phyloP scores from a whole-genome alignment of 2,888 invertebrate species.

The Hanleya hanleyi region DNA sequence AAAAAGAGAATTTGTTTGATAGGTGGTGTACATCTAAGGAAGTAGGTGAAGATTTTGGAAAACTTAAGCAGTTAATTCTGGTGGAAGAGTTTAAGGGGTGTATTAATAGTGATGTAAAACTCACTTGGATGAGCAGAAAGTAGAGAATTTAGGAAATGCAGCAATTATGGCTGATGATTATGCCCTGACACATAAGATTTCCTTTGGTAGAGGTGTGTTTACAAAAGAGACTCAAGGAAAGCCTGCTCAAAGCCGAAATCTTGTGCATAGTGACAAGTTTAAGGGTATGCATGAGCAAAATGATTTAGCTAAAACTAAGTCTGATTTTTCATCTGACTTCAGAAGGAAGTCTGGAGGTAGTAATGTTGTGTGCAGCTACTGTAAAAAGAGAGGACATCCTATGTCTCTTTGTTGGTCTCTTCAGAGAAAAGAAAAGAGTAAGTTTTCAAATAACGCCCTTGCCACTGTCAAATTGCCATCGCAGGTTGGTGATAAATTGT shows the following conservation, averaged over 20 bases:
- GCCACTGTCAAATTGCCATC: not conserved
- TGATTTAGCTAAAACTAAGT: too few relatives aligned
- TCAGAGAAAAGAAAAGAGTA: too few relatives aligned
- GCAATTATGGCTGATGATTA: slow-evolving; percentile 29
- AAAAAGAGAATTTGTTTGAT: slow-evolving; percentile 19
- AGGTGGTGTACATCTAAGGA: not conserved
- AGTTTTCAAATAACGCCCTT: too few relatives aligned
- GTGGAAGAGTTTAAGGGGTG: slow-evolving; percentile 22
- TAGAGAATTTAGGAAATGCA: slow-evolving; percentile 7
- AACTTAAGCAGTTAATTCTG: slow-evolving; percentile 12
- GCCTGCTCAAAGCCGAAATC: not conserved
- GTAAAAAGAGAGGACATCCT: too few relatives aligned
- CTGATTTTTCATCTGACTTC: too few relatives aligned
- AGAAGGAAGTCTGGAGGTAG: not conserved
- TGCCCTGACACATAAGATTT: slow-evolving; percentile 15
- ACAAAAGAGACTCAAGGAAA: not conserved
- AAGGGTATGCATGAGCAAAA: too few relatives aligned
- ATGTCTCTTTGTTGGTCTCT: too few relatives aligned
- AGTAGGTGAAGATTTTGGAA: not conserved
- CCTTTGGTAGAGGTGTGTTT: not conserved
- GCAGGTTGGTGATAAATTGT: too few relatives aligned
- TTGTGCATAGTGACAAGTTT: not conserved
- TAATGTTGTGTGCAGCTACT: not conserved
- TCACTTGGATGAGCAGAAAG: slow-evolving; percentile 20
- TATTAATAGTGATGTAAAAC: slow-evolving; percentile 15